Evolutionary conservation across 2,797 vertebrate species (phyloP).

Genomic region (Xenopus petersii): DNA sequence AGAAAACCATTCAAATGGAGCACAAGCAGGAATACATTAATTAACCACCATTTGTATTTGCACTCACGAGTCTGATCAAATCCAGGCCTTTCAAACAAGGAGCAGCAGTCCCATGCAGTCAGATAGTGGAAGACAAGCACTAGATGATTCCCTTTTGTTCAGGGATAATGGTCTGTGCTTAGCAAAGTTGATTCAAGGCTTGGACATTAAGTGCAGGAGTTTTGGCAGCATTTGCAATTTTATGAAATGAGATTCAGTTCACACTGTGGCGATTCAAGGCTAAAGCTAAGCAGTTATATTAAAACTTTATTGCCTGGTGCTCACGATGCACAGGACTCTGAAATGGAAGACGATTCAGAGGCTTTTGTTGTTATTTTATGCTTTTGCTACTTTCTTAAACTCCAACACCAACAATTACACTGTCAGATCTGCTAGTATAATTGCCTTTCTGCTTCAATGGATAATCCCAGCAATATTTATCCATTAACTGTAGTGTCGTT

Average conservation of each 20-base stretch:
- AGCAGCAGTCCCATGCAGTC: constrained; percentile 29
- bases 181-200: constrained; percentile 46
- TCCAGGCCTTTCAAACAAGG: constrained; percentile 45
- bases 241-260: constrained; percentile 31
- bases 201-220: constrained; percentile 34
- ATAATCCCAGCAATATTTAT: neutral
- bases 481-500: too few relatives aligned
- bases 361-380: constrained; percentile 6
- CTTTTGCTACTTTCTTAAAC: constrained; percentile 1
- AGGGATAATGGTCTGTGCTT: constrained; percentile 42
- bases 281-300: constrained; percentile 22
- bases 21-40: constrained; percentile 33
- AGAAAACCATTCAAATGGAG: constrained; percentile 46
- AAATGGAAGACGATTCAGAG: neutral
- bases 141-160: constrained; percentile 41
- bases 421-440: constrained; percentile 14
- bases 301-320: constrained; percentile 22
- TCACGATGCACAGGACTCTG: constrained; percentile 14
- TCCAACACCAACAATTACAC: constrained; percentile 10
- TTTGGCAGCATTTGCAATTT: constrained; percentile 48
- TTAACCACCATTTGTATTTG: constrained; percentile 41
- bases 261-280: constrained; percentile 22
- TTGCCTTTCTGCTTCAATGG: constrained; percentile 4
- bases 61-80: constrained; percentile 43
- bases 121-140: constrained; percentile 42